phyloP scores from a whole-genome alignment of 2,113 vertebrate species.

The Halichoerus grypus region DNA sequence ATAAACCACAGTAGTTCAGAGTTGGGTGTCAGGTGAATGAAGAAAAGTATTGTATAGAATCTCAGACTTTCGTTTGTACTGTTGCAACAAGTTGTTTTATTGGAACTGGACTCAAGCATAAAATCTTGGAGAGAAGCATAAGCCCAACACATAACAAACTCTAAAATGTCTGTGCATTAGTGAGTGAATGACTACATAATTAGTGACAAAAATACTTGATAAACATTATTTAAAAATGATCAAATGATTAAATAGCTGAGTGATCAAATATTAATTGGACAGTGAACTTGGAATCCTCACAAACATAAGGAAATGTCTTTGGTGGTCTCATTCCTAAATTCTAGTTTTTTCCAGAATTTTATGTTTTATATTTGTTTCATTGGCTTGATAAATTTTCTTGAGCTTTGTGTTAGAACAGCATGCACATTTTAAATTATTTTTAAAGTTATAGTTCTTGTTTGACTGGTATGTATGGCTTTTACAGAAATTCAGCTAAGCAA shows the following conservation, averaged over 20 bases:
- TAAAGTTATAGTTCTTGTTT: conserved; percentile 34
- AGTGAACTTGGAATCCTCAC: background rate
- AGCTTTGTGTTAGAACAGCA: background rate
- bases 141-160: background rate
- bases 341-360: background rate
- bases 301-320: background rate
- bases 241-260: background rate
- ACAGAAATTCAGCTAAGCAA: background rate
- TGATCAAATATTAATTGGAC: background rate
- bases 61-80: background rate
- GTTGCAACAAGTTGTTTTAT: background rate
- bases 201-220: background rate
- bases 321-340: background rate
- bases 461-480: background rate
- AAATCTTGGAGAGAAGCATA: background rate
- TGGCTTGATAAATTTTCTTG: background rate
- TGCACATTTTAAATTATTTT: background rate
- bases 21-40: too few relatives aligned
- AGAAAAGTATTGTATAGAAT: background rate
- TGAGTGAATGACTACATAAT: background rate
- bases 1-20: background rate
- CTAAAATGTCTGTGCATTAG: background rate
- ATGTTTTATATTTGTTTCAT: background rate
- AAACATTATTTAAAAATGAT: background rate
- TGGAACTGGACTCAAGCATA: background rate